Base-by-base conservation (phyloP, 2,797 vertebrate species). In the Crocodylus rhombifer region DNA sequence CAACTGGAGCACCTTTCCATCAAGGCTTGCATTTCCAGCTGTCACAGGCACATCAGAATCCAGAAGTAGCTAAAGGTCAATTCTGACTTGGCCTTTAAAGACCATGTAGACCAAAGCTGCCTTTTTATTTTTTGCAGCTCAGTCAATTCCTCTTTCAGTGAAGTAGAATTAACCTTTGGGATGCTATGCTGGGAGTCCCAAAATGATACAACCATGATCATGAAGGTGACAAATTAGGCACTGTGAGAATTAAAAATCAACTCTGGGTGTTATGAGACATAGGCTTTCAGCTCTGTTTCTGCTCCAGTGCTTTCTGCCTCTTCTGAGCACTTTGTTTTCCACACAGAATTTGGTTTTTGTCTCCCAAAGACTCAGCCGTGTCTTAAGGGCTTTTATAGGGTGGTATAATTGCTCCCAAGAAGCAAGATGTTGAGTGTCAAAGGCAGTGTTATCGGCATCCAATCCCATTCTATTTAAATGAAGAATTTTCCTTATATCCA, bases 101-200 rank as follows among this genome's bases (percentile, higher is more conserved):
- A 55, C 55, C 88, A 93, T 74, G 67, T 65, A 60, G 86, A 90
- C 87, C 65, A 74, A 86, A 92, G 75, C 71, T 74, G 60, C 9
- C 42, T 87, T 80, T 91, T 87, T 82, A 1, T 69, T 86, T 77
- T 93, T 94, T 92, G 93, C 93, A 95, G 14, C 0, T 7, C 26
- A 94, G 91, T 94, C 91, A 92, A 91, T 94, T 93, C 80, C 78
- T 84, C 78, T 95, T 95, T 80, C 92, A 85, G 51, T 80, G 79
- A 84, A 13, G 58, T 95, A 91, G 94, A 87, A 96, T 89, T 95
- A 95, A 94, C 95, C 94, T 97, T 94, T 94, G 75, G 85, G 85
- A 86, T 95, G 83, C 3, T 51, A 71, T 89, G 86, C 89, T 91
- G 93, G 95, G 92, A 90, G 93, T 86, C 90, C 88, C 60, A 83